Percentiles rank a stretch among this genome's conserved stretches.
phyloP scores from a whole-genome alignment of 2,888 invertebrate species.

The Athrips mouffetella region DNA sequence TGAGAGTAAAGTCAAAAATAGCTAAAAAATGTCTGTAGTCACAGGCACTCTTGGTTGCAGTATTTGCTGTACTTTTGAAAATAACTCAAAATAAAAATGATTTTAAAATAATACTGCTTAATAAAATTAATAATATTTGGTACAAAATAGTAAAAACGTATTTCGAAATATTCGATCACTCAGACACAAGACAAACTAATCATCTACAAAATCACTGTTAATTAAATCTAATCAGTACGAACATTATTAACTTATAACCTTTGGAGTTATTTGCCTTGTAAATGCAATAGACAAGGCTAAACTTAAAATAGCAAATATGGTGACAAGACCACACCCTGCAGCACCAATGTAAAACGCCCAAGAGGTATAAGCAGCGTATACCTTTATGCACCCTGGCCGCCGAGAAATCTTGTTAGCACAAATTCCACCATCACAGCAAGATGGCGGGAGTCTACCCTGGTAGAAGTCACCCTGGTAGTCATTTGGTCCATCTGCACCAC shows the following conservation, averaged over 20 bases:
- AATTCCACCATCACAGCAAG: not conserved
- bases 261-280: not conserved
- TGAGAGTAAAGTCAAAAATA: too few relatives aligned
- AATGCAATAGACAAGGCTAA: not conserved
- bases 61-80: too few relatives aligned
- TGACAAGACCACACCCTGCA: not conserved
- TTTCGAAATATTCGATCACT: too few relatives aligned
- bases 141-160: too few relatives aligned
- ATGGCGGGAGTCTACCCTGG: not conserved
- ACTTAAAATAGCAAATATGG: not conserved
- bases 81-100: too few relatives aligned
- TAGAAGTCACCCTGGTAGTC: constrained; percentile 34
- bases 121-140: too few relatives aligned
- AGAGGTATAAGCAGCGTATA: not conserved
- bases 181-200: too few relatives aligned
- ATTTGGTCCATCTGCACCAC: constrained; percentile 39
- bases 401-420: not conserved
- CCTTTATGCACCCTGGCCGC: not conserved
- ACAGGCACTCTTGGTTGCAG: too few relatives aligned
- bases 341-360: not conserved
- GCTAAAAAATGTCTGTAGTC: too few relatives aligned
- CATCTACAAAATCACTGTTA: too few relatives aligned
- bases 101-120: too few relatives aligned
- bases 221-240: too few relatives aligned
- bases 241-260: not conserved